Base-by-base conservation (phyloP, 2,113 vertebrate genomes). In the Festucalex cinctus region DNA sequence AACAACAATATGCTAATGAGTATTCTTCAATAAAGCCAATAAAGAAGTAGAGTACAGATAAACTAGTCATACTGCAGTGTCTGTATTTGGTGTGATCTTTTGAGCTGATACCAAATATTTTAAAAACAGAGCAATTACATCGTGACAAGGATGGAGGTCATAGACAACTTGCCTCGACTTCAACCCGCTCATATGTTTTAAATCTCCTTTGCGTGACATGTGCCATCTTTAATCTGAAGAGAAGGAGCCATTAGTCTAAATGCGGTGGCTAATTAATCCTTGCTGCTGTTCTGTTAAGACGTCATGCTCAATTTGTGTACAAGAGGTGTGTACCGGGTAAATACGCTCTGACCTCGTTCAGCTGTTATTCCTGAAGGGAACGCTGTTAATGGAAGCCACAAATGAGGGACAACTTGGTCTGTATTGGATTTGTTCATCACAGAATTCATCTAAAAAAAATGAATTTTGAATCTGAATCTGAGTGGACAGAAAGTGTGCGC, bases 141-240 rank as follows among this genome's bases (percentile, higher is more conserved):
- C 10, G 51, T 12, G 51, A n/a, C 16, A 19, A 7, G 44, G 44
- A 46, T 6, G 17, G 17, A 17, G 14, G 44, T 7, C 17, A 6
- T 19, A 7, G 16, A 14, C 3, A 19, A 17, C 43, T 46, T 46
- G 43, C 4, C 14, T 46, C 16, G 9, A 51, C 48, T 22, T 51
- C n/a, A 10, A 51, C 2, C 41, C 39, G 35, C 36, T 80, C 17
- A 17, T 44, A 71, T 71, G 71, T 82, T 80, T 77, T 36, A 48
- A 62, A 63, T 70, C 7, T 67, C 56, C 76, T 62, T 65, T 62
- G 54, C 49, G 32, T 69, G 82, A 80, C 76, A 79, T 28, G 74
- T 86, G 85, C 74, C 75, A 76, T 78, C 82, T 83, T 86, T 83
- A 85, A 88, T 86, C 78, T 81, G 66, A 66, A 46, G 77, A 82